phyloP scores from a whole-genome alignment of 2,888 invertebrate species.

The Xanthorhoe spadicearia region DNA sequence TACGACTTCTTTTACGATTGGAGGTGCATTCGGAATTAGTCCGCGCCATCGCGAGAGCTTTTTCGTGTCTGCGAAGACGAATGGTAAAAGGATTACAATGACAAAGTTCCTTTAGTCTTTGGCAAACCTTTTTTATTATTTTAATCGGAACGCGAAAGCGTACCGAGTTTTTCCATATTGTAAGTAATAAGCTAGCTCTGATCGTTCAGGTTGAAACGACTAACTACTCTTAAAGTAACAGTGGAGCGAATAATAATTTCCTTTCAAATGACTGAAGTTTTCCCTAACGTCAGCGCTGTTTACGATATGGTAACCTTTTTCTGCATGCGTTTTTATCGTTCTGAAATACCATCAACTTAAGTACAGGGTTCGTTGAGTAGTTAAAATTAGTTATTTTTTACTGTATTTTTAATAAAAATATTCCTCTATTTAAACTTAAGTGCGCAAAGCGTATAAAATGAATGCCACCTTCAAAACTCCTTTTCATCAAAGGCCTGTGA shows the following conservation, averaged over 20 bases:
- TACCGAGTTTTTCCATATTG: slow-evolving; percentile 25
- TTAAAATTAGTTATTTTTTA: slow-evolving; percentile 38
- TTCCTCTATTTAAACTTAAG: slow-evolving; percentile 29
- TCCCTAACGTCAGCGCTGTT: slow-evolving; percentile 56
- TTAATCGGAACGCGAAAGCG: slow-evolving; percentile 30
- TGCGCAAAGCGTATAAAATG: slow-evolving; percentile 5
- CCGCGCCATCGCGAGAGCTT: slow-evolving; percentile 76
- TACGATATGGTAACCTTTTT: slow-evolving; percentile 57
- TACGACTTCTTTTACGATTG: slow-evolving; percentile 85
- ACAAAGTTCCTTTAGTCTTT: slow-evolving; percentile 50
- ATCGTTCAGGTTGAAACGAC: slow-evolving; percentile 43
- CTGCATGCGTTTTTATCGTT: slow-evolving; percentile 52
- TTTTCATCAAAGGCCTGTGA: slow-evolving; percentile 14
- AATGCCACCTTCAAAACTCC: slow-evolving; percentile 8
- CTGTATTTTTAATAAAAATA: slow-evolving; percentile 26
- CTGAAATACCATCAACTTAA: slow-evolving; percentile 44
- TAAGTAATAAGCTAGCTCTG: slow-evolving; percentile 32
- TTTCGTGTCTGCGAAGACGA: slow-evolving; percentile 80
- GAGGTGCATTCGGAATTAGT: slow-evolving; percentile 84
- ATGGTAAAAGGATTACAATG: slow-evolving; percentile 82
- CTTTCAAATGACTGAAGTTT: slow-evolving; percentile 63
- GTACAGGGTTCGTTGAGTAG: slow-evolving; percentile 39
- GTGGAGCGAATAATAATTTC: slow-evolving; percentile 57
- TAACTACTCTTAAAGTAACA: slow-evolving; percentile 54
- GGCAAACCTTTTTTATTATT: slow-evolving; percentile 39